Percentiles rank a stretch among this genome's conserved stretches.
Evolutionary conservation across 92 coral and sea anemone genomes (phyloP).

Genomic region (Plumapathes pennacea): DNA sequence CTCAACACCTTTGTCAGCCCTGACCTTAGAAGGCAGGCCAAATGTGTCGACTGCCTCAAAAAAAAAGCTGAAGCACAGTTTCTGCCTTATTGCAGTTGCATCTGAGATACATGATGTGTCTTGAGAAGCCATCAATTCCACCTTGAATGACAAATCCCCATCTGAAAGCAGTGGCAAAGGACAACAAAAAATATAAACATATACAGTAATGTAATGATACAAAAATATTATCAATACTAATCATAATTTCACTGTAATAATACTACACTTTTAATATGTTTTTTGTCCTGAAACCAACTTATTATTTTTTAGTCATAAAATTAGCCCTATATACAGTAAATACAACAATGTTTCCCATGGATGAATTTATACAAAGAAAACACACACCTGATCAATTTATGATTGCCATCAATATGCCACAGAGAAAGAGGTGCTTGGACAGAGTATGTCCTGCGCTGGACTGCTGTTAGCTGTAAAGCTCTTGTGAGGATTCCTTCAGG

Average conservation of each 20-base stretch:
- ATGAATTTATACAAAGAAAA: too few species aligned
- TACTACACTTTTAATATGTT: too few species aligned
- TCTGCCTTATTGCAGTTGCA: slow-evolving; percentile 57
- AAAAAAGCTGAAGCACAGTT: slow-evolving; percentile 54
- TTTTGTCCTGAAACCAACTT: too few species aligned
- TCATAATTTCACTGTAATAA: too few species aligned
- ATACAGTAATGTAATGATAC: too few species aligned
- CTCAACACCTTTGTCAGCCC: slow-evolving; percentile 62
- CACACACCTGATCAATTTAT: slow-evolving; percentile 48
- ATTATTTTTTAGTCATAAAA: too few species aligned
- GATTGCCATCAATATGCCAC: slow-evolving; percentile 54
- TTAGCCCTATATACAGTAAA: too few species aligned
- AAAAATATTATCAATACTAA: too few species aligned
- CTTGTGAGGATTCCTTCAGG: slow-evolving; percentile 59
- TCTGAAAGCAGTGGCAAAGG: slow-evolving; percentile 30
- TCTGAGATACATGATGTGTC: slow-evolving; percentile 32
- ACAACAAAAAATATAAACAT: too few species aligned
- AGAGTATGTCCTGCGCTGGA: slow-evolving; percentile 22
- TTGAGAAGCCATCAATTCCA: slow-evolving; percentile 57
- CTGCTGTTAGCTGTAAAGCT: slow-evolving; percentile 38
- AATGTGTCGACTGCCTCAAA: slow-evolving; percentile 34
- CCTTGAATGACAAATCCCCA: slow-evolving; percentile 65
- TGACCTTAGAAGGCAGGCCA: slow-evolving; percentile 59
- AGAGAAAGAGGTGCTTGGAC: slow-evolving; percentile 39
- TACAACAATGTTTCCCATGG: too few species aligned